Base-by-base conservation (phyloP, 2,797 vertebrate genomes). In the Hybognathus amarus region DNA sequence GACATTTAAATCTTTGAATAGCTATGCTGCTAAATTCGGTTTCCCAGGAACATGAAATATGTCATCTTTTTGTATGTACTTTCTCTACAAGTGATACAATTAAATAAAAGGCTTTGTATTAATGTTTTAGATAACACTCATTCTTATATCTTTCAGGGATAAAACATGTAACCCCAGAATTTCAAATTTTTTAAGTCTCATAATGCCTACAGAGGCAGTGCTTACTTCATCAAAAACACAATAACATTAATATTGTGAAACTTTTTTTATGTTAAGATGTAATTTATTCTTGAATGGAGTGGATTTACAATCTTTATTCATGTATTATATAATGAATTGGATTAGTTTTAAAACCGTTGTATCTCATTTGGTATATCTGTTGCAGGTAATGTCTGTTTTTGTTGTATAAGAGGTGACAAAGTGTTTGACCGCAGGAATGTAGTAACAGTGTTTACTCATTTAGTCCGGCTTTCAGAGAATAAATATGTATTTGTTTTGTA, bases 51-150 rank as follows among this genome's bases (percentile, higher is more conserved):
- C 54, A 63, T 38, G 22, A 78, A 52, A n/a, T 11, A 66, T 47
- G 36, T 75, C 15, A 73, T 67, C 70, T 66, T 63, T 78, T 67
- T 76, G 13, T 80, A 45, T 76, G 47, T 76, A 82, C 80, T 54
- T 67, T 30, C 45, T 82, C 30, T 76, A 52, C n/a, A 42, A 33
- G 67, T 76, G 33, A 56, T 63, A 47, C 77, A 83, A 47, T 69
- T 64, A 59, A 82, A 77, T 83, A 83, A 83, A 83, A 68, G 30
- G 38, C 42, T 83, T 83, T 83, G 45, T 83, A 69, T 80, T 68
- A 56, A 40, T 79, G 3, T 27, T 8, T 77, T 17, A 2, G n/a
- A 63, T 30, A 3, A 0, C 54, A 38, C n/a, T 27, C 4, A 9
- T 76, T 59, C 33, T 59, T 42, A 18, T 20, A 17, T 56, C 50